Conservation (phyloP, 2,888 invertebrate genomes). For the Epinotia ramella region DNA sequence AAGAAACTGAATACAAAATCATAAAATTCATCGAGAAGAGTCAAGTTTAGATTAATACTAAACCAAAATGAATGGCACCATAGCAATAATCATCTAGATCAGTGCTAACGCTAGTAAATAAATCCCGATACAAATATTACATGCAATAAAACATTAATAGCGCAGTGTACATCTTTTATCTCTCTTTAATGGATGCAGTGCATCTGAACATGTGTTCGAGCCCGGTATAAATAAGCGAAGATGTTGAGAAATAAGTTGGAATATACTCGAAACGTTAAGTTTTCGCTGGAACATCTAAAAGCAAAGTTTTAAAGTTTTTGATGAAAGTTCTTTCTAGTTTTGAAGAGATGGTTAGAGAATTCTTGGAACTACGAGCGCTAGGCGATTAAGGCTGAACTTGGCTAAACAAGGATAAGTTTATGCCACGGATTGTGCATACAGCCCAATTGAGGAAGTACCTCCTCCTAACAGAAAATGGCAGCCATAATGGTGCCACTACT, state of each 20-base stretch:
- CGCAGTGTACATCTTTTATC: conserved; percentile 62
- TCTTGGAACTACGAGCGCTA: not conserved
- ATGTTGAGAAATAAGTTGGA: conserved; percentile 16
- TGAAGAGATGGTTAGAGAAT: not conserved
- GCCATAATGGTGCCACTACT: too few species aligned
- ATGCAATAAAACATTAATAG: conserved; percentile 73
- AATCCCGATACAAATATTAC: conserved; percentile 76
- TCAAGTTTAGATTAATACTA: not conserved
- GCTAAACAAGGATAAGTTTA: too few species aligned
- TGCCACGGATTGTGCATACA: too few species aligned
- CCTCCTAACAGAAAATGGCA: too few species aligned
- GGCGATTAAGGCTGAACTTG: not conserved
- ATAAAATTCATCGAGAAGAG: not conserved
- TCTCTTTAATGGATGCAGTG: conserved; percentile 63
- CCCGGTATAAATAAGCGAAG: conserved; percentile 19
- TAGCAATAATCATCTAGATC: conserved; percentile 8
- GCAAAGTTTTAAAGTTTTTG: conserved; percentile 15
- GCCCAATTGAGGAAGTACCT: too few species aligned
- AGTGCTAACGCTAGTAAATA: conserved; percentile 73
- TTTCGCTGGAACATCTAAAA: conserved; percentile 1
- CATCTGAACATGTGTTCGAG: conserved; percentile 46
- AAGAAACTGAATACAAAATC: not conserved
- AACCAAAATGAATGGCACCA: not conserved
- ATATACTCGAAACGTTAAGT: not conserved
- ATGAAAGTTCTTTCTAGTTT: conserved; percentile 1